Conservation (phyloP, 2,888 invertebrate species). For the Notodonta dromedarius region DNA sequence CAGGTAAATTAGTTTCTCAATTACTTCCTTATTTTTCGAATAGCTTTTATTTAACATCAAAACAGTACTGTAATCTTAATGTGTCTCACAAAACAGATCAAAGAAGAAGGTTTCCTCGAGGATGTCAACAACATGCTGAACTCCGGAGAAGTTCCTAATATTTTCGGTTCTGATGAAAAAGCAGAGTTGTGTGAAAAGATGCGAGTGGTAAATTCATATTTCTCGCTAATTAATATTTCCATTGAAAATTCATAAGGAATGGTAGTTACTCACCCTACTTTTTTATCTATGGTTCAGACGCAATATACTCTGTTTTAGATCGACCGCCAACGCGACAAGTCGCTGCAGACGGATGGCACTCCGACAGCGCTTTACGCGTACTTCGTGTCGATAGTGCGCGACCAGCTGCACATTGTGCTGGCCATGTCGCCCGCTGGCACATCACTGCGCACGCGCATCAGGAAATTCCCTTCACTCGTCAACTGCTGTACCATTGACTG, state of each 20-base stretch:
- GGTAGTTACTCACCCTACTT: background rate
- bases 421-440: conserved; percentile 97
- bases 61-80: background rate
- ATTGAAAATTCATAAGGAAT: background rate
- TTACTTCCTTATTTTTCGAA: background rate
- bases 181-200: conserved; percentile 97
- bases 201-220: conserved; percentile 79
- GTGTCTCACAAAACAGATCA: conserved; percentile 85
- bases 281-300: background rate
- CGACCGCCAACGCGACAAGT: conserved; percentile 94
- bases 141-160: conserved; percentile 96
- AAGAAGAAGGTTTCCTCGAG: conserved; percentile 96
- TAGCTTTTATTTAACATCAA: no score
- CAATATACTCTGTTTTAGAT: conserved; percentile 74
- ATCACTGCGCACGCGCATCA: conserved; percentile 90
- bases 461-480: conserved; percentile 96
- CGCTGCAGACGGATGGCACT: conserved; percentile 96
- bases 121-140: conserved; percentile 96
- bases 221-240: background rate
- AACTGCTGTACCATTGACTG: conserved; percentile 98
- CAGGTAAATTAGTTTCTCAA: conserved; percentile 83
- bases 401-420: conserved; percentile 95
- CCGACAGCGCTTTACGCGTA: conserved; percentile 95
- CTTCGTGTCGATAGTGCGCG: conserved; percentile 93
- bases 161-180: conserved; percentile 93